Percentiles rank a stretch among this genome's conserved stretches.
These are phyloP conservation scores for Myxocyprinus asiaticus DNA, from an alignment of 2,113 vertebrate species.

Conservation along the genomic window DNA sequence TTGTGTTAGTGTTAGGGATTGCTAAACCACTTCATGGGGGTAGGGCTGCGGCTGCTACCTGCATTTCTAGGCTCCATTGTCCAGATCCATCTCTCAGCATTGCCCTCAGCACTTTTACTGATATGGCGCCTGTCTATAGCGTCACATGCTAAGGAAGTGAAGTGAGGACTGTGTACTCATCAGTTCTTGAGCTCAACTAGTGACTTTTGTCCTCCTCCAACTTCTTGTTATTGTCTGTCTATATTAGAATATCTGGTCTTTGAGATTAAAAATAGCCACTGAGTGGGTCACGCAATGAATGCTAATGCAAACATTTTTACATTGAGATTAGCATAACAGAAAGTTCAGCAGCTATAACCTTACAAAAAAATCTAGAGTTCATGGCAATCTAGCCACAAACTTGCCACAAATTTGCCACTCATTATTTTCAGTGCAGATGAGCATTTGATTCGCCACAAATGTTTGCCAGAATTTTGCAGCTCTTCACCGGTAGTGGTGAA, in stretches of 20 bases:
- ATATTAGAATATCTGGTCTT: slow-evolving; percentile 38
- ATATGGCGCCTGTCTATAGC: slow-evolving; percentile 57
- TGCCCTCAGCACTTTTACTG: slow-evolving; percentile 49
- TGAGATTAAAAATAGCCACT: not conserved
- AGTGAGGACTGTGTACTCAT: slow-evolving; percentile 12
- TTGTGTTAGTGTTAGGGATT: slow-evolving; percentile 29
- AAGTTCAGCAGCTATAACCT: too few species aligned
- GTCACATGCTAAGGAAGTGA: slow-evolving; percentile 62
- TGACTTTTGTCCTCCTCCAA: slow-evolving; percentile 50
- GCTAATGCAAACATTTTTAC: not conserved
- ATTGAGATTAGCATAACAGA: too few species aligned
- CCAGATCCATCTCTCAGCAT: slow-evolving; percentile 60
- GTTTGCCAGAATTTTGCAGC: too few species aligned
- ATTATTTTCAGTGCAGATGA: too few species aligned
- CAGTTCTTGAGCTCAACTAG: slow-evolving; percentile 51
- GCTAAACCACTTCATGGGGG: not conserved
- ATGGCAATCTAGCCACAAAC: too few species aligned
- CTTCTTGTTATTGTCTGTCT: slow-evolving; percentile 58
- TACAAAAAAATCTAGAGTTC: too few species aligned
- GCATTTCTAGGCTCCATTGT: slow-evolving; percentile 46
- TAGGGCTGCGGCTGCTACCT: slow-evolving; percentile 50
- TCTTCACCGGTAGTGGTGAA: too few species aligned
- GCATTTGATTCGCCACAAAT: too few species aligned
- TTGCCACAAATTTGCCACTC: too few species aligned
- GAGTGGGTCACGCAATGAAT: not conserved